Base-by-base conservation (phyloP, 2,113 vertebrate species). In the Nesoenas mayeri region DNA sequence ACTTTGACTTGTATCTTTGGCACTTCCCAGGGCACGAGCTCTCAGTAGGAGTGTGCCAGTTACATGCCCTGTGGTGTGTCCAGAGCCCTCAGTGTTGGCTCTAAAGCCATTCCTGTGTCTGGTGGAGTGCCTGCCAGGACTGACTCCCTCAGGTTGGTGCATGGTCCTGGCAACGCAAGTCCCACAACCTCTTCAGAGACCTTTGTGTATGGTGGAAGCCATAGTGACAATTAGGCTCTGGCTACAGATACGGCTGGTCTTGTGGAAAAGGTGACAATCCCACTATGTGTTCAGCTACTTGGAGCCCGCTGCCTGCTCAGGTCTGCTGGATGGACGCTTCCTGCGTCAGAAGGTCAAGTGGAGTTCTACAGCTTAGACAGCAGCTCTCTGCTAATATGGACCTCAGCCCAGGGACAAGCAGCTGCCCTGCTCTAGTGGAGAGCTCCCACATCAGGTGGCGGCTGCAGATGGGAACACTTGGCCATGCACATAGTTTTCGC, bases 141-240 rank as follows among this genome's bases (percentile, higher is more conserved):
- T 42, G 17, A 57, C 32, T 74, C 15, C 50, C 36, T 92, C 0
- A 0, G 60, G 10, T 34, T 75, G 53, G 17, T 67, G 15, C 34
- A 24, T 0, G 0, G 19, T 86, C 40, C 26, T 0, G 0, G 47
- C 60, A 73, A 24, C 47, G 22, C 3, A n/a, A 60, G 31, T 18
- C 21, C n/a, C 11, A 15, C 31, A 44, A 7, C 58, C 28, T 89
- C 54, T 32, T 66, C 58, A 79, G 74, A 72, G 25, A 29, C n/a
- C n/a, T 47, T 20, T 70, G 50, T 12, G 1, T 57, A 1, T 25
- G n/a, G 18, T 88, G 34, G 50, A 73, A 91, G 50, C 36, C n/a
- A 17, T 38, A 25, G 66, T 36, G 54, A 29, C 36, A 18, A 1
- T 36, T 36, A 9, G 50, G 20, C 21, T 81, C 28, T 75, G 32